Base-by-base conservation (phyloP, 2,113 vertebrate species). In the Podiceps cristatus region DNA sequence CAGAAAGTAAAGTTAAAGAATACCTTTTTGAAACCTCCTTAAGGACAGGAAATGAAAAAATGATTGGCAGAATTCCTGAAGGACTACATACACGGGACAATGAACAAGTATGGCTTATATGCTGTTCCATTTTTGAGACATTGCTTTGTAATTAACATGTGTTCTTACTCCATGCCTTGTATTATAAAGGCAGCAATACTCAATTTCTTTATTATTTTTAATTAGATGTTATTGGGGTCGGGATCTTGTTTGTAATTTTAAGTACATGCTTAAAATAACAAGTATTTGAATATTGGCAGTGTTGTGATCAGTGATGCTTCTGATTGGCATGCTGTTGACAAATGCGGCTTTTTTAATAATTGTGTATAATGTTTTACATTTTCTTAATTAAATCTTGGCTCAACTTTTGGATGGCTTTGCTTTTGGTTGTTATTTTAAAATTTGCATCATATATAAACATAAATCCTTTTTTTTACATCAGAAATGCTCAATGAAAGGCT, bases 1-100 rank as follows among this genome's bases (percentile, higher is more conserved):
- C 99, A 53, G 99, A 99, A 97, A 99, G 88, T 97, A 99, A 99
- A 97, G 99, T 99, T 86, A 98, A 98, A 95, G 98, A 98, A 68
- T 99, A 99, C 85, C 98, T 99, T 97, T 98, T 97, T 91, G 99
- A 99, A 75, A 98, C 98, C 3, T 98, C 98, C 67, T 97, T 99
- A 96, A 98, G 99, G 97, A 96, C 98, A 83, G 97, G 98, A 86
- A 99, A 98, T 93, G 98, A 99, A 90, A 99, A 99, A 27, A 58
- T 50, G 52, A 95, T 96, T 56, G 98, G 97, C 76, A 98, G 97
- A 91, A 98, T 98, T 92, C 98, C 98, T 91, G 98, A 98, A 81
- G 99, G 98, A 68, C 83, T 98, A 7, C 98, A 99, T 75, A 98
- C 99, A 73, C 98, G 99, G 76, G 99, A 99, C 97, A 99, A 99